These are phyloP conservation scores for Prinia subflava DNA, from an alignment of 2,113 vertebrate species.

Conservation along the genomic window DNA sequence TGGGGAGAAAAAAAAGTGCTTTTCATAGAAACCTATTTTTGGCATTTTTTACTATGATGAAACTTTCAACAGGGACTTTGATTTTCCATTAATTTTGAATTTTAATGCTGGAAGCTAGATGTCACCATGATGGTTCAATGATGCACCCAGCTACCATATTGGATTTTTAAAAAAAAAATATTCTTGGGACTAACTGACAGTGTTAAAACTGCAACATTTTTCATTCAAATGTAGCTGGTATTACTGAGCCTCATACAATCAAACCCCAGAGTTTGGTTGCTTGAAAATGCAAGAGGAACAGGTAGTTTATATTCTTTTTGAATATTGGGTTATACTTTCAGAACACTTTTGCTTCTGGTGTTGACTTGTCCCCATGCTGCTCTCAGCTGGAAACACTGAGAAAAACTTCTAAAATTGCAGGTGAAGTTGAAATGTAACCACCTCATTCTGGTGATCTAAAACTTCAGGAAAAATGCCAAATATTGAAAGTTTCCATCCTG, in stretches of 20 bases:
- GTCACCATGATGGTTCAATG: neutral
- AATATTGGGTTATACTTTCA: neutral
- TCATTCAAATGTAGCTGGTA: neutral
- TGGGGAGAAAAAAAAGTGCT: neutral
- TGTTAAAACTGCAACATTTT: neutral
- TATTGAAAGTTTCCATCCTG: neutral
- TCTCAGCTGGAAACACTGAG: neutral
- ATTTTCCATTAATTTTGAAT: neutral
- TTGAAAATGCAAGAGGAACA: neutral
- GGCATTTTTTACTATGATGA: neutral
- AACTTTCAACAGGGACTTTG: neutral
- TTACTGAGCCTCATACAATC: neutral
- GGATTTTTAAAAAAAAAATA: neutral
- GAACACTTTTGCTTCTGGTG: rapidly evolving
- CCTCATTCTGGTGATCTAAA: neutral
- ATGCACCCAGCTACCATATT: neutral
- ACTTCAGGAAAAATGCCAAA: neutral
- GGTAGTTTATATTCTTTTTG: neutral
- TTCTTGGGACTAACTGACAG: neutral
- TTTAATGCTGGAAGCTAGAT: neutral
- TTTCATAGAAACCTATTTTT: neutral
- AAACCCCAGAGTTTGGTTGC: neutral
- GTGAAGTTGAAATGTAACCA: neutral
- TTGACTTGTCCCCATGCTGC: neutral
- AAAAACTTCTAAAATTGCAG: neutral